Percentiles rank a stretch among this genome's conserved stretches.
These are phyloP conservation scores for Motacilla tschutschensis DNA, from an alignment of 2,113 vertebrate species.

Conservation along the genomic window DNA sequence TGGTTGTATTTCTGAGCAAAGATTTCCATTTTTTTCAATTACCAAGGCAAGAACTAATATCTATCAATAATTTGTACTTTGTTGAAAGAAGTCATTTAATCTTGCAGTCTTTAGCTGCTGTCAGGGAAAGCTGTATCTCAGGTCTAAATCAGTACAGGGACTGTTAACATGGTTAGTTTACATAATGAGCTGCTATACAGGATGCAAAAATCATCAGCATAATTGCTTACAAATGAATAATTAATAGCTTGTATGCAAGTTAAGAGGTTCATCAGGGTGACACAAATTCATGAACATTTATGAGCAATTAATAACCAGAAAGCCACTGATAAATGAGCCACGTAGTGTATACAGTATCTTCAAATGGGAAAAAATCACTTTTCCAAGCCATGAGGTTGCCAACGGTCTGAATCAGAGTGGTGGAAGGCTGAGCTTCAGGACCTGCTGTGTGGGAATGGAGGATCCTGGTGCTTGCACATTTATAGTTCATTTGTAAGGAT, in stretches of 20 bases:
- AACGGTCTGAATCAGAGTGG: neutral
- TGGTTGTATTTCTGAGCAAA: neutral
- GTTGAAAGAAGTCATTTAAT: neutral
- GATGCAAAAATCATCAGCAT: conserved; percentile 48
- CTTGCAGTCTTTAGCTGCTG: neutral
- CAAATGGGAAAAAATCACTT: neutral
- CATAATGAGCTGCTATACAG: conserved; percentile 35
- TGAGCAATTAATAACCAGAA: conserved; percentile 60
- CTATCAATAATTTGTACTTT: neutral
- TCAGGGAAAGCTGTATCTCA: neutral
- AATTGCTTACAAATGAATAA: conserved; percentile 68
- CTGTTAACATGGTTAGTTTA: conserved; percentile 48
- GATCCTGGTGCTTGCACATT: neutral
- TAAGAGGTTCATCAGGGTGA: conserved; percentile 53
- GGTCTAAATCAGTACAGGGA: neutral
- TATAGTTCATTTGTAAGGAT: conserved; percentile 18
- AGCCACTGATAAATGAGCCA: conserved; percentile 11
- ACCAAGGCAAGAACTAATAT: neutral
- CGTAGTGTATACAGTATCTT: neutral
- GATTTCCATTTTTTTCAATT: neutral
- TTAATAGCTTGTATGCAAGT: conserved; percentile 43
- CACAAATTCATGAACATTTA: conserved; percentile 66
- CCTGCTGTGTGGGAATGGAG: neutral
- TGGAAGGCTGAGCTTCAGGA: neutral
- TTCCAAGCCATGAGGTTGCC: conserved; percentile 19